phyloP scores from a whole-genome alignment of 2,113 vertebrate species.

The Panthera uncia region DNA sequence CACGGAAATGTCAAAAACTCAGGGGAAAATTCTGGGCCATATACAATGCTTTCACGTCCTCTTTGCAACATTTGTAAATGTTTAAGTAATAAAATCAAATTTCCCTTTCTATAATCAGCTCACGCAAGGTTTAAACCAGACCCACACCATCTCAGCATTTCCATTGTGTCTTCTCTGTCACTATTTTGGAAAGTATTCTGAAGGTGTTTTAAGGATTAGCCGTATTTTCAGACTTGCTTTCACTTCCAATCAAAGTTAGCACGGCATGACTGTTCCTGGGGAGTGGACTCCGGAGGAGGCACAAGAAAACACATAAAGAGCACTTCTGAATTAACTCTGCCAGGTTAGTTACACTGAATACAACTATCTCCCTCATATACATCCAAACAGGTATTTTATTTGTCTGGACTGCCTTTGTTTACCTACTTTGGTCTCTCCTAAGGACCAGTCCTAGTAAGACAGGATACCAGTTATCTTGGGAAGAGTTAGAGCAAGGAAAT shows the following conservation, averaged over 20 bases:
- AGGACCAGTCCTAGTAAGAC: not conserved
- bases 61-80: not conserved
- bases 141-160: not conserved
- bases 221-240: not conserved
- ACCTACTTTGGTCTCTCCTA: not conserved
- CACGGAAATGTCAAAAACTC: not conserved
- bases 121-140: not conserved
- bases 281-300: not conserved
- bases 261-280: too few relatives aligned
- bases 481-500: not conserved
- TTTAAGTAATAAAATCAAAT: constrained; percentile 27
- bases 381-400: not conserved
- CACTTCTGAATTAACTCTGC: not conserved
- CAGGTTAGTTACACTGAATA: not conserved
- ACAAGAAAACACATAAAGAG: not conserved
- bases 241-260: not conserved
- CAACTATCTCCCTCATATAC: not conserved
- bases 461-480: not conserved
- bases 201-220: not conserved
- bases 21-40: not conserved
- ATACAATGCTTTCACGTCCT: not conserved
- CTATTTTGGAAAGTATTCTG: not conserved
- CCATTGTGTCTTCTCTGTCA: not conserved
- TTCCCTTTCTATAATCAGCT: not conserved
- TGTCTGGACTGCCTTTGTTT: not conserved